Percentiles rank a stretch among this genome's conserved stretches.
Evolutionary conservation across 2,113 vertebrate species (phyloP).

Genomic region (Scomber japonicus): DNA sequence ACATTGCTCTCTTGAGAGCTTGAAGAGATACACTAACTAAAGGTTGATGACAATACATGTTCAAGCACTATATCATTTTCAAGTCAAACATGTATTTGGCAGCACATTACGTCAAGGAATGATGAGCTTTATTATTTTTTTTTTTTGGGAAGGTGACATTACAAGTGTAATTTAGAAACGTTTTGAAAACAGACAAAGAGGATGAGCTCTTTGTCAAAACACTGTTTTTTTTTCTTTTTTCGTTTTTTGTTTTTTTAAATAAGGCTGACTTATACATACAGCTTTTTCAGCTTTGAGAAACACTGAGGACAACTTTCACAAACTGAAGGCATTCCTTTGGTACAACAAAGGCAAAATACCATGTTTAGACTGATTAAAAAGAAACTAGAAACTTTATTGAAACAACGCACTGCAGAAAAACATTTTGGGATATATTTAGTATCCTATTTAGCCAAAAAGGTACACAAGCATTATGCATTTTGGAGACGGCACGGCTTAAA

Average conservation of each 20-base stretch:
- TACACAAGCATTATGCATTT: slow-evolving; percentile 94
- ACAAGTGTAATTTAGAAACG: slow-evolving; percentile 76
- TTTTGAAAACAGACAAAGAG: slow-evolving; percentile 77
- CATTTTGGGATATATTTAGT: slow-evolving; percentile 92
- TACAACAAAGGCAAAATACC: slow-evolving; percentile 93
- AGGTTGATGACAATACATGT: slow-evolving; percentile 79
- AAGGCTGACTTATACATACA: slow-evolving; percentile 74
- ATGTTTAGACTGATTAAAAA: slow-evolving; percentile 93
- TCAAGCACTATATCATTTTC: slow-evolving; percentile 78
- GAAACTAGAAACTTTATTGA: slow-evolving; percentile 98
- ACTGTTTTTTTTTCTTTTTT: slow-evolving; percentile 50
- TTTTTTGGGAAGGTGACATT: slow-evolving; percentile 64
- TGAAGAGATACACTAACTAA: slow-evolving; percentile 77
- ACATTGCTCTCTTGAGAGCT: slow-evolving; percentile 77
- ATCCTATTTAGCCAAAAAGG: slow-evolving; percentile 96
- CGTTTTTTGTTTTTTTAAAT: slow-evolving; percentile 40
- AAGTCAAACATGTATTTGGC: slow-evolving; percentile 80
- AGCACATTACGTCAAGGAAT: slow-evolving; percentile 83
- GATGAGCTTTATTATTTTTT: slow-evolving; percentile 75
- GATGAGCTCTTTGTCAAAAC: slow-evolving; percentile 68
- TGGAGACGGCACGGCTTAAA: slow-evolving; percentile 89
- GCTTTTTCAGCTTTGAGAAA: slow-evolving; percentile 77
- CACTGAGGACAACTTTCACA: slow-evolving; percentile 77
- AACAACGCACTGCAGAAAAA: slow-evolving; percentile 92
- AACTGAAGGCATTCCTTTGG: slow-evolving; percentile 75